Base-by-base conservation (phyloP, 2,113 vertebrate species). In the Pteropus alecto region DNA sequence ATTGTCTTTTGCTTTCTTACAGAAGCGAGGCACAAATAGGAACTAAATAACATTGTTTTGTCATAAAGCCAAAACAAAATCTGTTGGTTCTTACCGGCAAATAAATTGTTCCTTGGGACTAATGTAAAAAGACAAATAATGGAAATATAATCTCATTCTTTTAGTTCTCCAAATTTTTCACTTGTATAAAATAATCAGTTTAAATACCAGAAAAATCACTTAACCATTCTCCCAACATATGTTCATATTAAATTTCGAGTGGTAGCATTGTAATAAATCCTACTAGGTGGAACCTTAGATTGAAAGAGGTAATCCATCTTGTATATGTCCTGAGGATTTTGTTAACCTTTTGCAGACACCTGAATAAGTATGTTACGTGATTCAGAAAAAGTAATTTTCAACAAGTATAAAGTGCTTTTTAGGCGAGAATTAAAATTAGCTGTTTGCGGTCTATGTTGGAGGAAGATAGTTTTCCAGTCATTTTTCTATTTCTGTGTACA, bases 361-460 rank as follows among this genome's bases (percentile, higher is more conserved):
- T 83, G 60, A 74, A 21, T 78, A 58, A 88, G 2, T 84, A 26
- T 46, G 16, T 87, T 82, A 54, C 41, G 63, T 65, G 63, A 56
- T 85, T 95, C 18, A 63, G 41, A 48, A 89, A 97, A 96, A 96
- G 26, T 77, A 90, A 68, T 96, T 96, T 97, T 93, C 86, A 95
- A 38, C 56, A 94, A 85, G 15, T 54, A 22, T 19, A 71, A 67
- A 87, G 46, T 43, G 15, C 19, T 84, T 87, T 73, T 90, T 85
- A 93, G 33, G 54, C 24, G 6, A 89, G 33, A 43, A 82, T 56
- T 33, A 87, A 78, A 88, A 71, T 38, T 22, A 81, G n/a, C 56
- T 83, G 9, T 65, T 92, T 48, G 67, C 54, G 78, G 58, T 21
- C 26, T 65, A 14, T 35, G 22, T 91, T 73, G 41, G 65, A 89